These are phyloP conservation scores for Trichacis sp. DNA, from an alignment of 2,888 invertebrate species.

Conservation along the genomic window DNA sequence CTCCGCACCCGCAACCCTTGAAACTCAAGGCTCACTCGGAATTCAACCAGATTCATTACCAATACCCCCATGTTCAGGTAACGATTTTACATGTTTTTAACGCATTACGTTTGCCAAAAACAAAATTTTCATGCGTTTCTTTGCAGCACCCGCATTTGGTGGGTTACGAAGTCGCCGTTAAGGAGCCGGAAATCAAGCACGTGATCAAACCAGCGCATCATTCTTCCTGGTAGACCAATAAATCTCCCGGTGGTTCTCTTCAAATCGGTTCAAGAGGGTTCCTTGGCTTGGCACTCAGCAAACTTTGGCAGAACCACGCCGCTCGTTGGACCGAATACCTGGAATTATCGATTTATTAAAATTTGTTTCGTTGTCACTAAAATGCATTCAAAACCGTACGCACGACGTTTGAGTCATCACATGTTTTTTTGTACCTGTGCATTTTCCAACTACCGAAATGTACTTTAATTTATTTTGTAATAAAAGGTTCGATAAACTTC, in stretches of 20 bases:
- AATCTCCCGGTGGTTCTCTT: constrained; percentile 34
- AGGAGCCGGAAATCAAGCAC: constrained; percentile 72
- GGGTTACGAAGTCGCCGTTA: constrained; percentile 70
- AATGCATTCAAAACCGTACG: constrained; percentile 55
- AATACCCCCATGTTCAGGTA: constrained; percentile 28
- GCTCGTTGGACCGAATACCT: constrained; percentile 50
- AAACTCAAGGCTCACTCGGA: constrained; percentile 58
- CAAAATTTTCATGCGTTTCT: too few species aligned
- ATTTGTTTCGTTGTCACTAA: constrained; percentile 41
- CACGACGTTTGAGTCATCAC: constrained; percentile 37
- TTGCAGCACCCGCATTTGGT: constrained; percentile 71
- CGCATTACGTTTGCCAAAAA: too few species aligned
- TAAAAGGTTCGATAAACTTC: constrained; percentile 61
- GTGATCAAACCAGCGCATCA: constrained; percentile 70
- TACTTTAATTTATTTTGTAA: constrained; percentile 67
- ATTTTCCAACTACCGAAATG: constrained; percentile 27
- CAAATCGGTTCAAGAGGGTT: constrained; percentile 54
- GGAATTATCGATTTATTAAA: constrained; percentile 49
- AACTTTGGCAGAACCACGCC: constrained; percentile 30
- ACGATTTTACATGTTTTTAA: too few species aligned
- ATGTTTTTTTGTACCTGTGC: constrained; percentile 41
- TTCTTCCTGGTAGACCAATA: constrained; percentile 60
- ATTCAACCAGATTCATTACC: constrained; percentile 55
- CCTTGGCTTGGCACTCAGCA: constrained; percentile 11
- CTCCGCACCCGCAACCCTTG: constrained; percentile 62